phyloP scores from a whole-genome alignment of 2,797 vertebrate genomes.

The Denticeps clupeoides region DNA sequence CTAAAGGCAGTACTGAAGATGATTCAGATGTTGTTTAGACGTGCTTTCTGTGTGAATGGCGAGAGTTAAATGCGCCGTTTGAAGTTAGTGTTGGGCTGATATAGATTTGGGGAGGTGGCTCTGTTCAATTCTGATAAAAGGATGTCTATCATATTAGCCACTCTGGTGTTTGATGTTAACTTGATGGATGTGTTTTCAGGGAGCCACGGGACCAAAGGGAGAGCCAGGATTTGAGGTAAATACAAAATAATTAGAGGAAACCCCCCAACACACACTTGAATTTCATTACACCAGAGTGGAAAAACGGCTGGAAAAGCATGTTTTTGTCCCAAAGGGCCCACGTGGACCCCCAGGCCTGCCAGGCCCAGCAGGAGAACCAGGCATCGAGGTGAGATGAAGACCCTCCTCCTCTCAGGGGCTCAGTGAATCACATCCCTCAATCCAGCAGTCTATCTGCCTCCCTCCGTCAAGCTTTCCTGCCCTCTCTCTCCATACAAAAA shows the following conservation, averaged over 20 bases:
- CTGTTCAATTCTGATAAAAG: background rate
- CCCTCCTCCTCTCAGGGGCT: too few species aligned
- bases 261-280: background rate
- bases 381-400: conserved; percentile 56
- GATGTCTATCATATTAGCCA: background rate
- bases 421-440: too few species aligned
- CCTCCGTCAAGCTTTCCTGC: too few species aligned
- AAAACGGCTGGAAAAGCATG: background rate
- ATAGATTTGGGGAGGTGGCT: background rate
- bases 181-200: conserved; percentile 65
- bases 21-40: too few species aligned
- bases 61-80: background rate
- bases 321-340: conserved; percentile 59
- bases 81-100: background rate
- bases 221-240: conserved; percentile 78
- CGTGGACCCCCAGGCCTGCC: conserved; percentile 73
- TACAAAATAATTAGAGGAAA: conserved; percentile 14
- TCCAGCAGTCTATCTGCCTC: too few species aligned
- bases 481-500: too few species aligned
- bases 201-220: conserved; percentile 70
- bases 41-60: too few species aligned
- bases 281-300: background rate
- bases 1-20: too few species aligned
- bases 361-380: conserved; percentile 65
- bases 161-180: conserved; percentile 32